Conservation (phyloP, 2,797 vertebrate species). For the Gallinago stenura region DNA sequence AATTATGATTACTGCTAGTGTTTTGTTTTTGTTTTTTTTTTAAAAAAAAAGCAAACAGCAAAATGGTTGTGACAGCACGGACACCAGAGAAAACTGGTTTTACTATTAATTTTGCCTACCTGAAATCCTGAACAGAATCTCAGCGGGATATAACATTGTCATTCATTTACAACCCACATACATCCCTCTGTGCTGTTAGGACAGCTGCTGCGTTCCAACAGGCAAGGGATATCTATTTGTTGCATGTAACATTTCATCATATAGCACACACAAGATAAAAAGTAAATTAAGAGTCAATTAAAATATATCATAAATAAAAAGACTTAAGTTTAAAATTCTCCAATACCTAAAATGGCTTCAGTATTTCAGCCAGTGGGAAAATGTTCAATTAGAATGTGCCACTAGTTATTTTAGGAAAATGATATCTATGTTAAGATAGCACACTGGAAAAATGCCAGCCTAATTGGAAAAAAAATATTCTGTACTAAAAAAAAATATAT, state of each 20-base stretch:
- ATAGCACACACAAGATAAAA: not conserved
- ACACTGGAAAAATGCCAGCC: not conserved
- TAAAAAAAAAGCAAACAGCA: not conserved
- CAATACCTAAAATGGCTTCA: not conserved
- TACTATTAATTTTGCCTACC: not conserved
- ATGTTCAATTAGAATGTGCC: not conserved
- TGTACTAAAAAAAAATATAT: not conserved
- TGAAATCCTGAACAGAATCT: not conserved
- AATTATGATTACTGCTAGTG: not conserved
- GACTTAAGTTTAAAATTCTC: not conserved
- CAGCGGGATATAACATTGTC: not conserved
- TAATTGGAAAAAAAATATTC: not conserved
- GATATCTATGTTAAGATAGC: not conserved
- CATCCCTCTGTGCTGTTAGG: not conserved
- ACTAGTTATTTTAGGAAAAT: not conserved
- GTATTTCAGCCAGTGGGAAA: not conserved
- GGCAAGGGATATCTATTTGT: not conserved
- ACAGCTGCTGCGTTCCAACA: conserved; percentile 16
- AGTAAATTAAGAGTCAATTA: not conserved
- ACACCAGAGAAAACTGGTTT: not conserved
- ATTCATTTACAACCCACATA: not conserved
- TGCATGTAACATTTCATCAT: not conserved
- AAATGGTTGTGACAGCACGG: not conserved
- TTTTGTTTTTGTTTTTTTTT: too few species aligned
- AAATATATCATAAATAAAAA: not conserved